Conservation (phyloP, 2,797 vertebrate genomes). For the Euthynnus affinis region DNA sequence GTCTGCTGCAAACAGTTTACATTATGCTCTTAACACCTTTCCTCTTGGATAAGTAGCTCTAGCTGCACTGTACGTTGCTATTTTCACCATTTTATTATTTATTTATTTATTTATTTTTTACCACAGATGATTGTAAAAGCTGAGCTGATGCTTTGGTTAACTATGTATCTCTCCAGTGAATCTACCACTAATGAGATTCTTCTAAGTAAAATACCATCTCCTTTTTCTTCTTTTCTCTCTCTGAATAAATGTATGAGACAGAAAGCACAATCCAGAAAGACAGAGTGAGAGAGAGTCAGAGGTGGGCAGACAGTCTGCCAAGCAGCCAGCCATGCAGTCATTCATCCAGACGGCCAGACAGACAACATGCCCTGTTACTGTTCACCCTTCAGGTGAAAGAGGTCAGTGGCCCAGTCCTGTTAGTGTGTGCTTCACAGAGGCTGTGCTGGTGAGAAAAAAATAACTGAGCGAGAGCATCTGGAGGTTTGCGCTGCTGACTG, state of each 20-base stretch:
- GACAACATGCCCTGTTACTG: constrained; percentile 66
- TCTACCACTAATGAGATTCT: not conserved
- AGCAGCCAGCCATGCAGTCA: constrained; percentile 67
- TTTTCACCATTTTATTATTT: not conserved
- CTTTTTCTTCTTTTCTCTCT: not conserved
- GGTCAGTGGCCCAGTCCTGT: constrained; percentile 57
- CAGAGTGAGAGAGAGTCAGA: constrained; percentile 52
- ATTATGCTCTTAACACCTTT: not conserved
- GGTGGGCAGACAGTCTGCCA: constrained; percentile 58
- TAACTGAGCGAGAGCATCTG: constrained; percentile 34
- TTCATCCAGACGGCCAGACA: constrained; percentile 66
- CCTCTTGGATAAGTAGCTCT: not conserved
- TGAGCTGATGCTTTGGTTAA: not conserved
- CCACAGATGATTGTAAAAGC: not conserved
- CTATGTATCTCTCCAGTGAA: not conserved
- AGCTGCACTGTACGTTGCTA: not conserved
- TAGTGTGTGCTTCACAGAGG: constrained; percentile 32
- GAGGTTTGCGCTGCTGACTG: constrained; percentile 35
- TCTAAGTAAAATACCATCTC: not conserved
- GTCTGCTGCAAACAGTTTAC: not conserved
- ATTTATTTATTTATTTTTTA: not conserved
- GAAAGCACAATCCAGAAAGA: constrained; percentile 21
- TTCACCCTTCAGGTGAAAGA: constrained; percentile 62
- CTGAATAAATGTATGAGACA: constrained; percentile 35
- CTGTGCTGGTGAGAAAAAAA: constrained; percentile 29